Evolutionary conservation across 2,797 vertebrate genomes (phyloP), one percentile per base, ranked within the genome.

Genomic region (Periophthalmus magnuspinnatus): DNA sequence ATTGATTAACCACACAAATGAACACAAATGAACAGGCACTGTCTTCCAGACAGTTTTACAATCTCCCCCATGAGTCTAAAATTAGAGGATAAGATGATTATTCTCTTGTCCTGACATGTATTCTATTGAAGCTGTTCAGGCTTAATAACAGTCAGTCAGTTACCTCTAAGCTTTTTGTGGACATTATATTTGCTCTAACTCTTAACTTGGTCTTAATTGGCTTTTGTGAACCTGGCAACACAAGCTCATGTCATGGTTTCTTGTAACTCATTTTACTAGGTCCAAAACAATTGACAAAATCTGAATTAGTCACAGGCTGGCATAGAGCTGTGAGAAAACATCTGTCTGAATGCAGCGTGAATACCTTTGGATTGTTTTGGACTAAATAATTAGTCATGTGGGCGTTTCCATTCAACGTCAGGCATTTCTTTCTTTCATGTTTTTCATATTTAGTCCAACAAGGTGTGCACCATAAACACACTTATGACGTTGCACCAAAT

Each of bases 51-150:
- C 21, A 10, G 11, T 69, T 63, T 71, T 34, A 65, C 45, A 67
- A 9, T 71, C 33, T 55, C 45, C 61, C 69, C 68, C 77, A 68
- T 65, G 32, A 4, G 68, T 73, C 72, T 84, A 80, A 82, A 85
- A 73, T 75, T 77, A 83, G 81, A 72, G 67, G 11, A 5, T 33
- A 38, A 70, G 70, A 72, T 69, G 41, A 80, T 67, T 63, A 55
- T 73, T 65, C 34, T 73, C 75, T 41, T 81, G 78, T 79, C 69
- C 64, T 60, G 76, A 59, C 80, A 32, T 22, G 5, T 34, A 9
- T 17, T 41, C 41, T 45, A 16, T 45, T 45, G 11, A 45, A 45
- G 41, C 38, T 41, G 38, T 13, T 11, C 61, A 38, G 38, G 22
- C 24, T 45, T 6, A 14, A 24, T 70, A 36, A 41, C 71, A 62